phyloP scores from a whole-genome alignment of 2,888 invertebrate genomes.

The Amiota mariae region DNA sequence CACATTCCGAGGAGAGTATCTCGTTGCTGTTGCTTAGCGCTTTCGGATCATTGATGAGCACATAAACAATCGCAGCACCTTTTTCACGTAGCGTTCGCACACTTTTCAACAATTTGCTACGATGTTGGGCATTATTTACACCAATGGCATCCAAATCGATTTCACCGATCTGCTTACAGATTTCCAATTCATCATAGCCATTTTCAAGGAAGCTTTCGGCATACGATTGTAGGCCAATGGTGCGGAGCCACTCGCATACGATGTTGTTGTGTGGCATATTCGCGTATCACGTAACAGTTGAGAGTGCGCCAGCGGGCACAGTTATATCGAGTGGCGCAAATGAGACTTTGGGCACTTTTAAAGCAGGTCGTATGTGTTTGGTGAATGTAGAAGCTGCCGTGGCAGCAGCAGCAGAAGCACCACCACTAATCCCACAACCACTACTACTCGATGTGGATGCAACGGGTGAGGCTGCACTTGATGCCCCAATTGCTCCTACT shows the following conservation, averaged over 20 bases:
- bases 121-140: constrained; percentile 87
- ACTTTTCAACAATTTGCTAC: constrained; percentile 86
- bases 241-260: constrained; percentile 94
- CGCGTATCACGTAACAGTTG: constrained; percentile 64
- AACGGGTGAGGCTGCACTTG: constrained; percentile 29
- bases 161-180: constrained; percentile 96
- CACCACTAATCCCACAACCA: not conserved
- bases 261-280: constrained; percentile 78
- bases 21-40: constrained; percentile 76
- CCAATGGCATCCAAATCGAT: constrained; percentile 96
- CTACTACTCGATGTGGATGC: constrained; percentile 7
- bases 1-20: constrained; percentile 72
- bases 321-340: constrained; percentile 68
- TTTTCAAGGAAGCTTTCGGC: constrained; percentile 95
- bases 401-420: not conserved
- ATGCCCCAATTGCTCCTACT: constrained; percentile 40
- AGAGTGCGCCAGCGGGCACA: constrained; percentile 46
- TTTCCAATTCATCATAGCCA: constrained; percentile 96
- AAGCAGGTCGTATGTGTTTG: constrained; percentile 53
- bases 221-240: constrained; percentile 91
- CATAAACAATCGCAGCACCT: constrained; percentile 94
- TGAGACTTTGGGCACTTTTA: constrained; percentile 65
- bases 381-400: constrained; percentile 28
- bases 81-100: constrained; percentile 90
- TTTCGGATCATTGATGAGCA: constrained; percentile 87